Percentiles rank a stretch among this genome's conserved stretches.
Evolutionary conservation across 2,888 invertebrate genomes (phyloP).

Genomic region (Drosophila robusta): DNA sequence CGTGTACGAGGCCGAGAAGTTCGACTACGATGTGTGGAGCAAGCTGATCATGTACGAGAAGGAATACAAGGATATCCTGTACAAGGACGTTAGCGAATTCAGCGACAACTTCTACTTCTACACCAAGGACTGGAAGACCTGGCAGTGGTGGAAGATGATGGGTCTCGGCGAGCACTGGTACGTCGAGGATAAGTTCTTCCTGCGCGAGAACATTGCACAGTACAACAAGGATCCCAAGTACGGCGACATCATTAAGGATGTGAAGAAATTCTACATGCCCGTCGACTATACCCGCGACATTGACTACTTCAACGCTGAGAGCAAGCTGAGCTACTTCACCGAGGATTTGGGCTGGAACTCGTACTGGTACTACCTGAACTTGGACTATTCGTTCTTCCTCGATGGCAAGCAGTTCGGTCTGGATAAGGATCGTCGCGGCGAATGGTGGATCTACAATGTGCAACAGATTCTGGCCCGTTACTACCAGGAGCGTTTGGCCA

Average conservation of each 20-base stretch:
- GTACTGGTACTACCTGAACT: slow-evolving; percentile 89
- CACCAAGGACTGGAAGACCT: slow-evolving; percentile 80
- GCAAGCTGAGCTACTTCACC: slow-evolving; percentile 88
- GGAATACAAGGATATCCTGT: slow-evolving; percentile 84
- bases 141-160: slow-evolving; percentile 82
- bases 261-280: slow-evolving; percentile 84
- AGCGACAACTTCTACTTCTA: slow-evolving; percentile 68
- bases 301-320: slow-evolving; percentile 86
- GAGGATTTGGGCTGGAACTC: slow-evolving; percentile 90
- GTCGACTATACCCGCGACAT: slow-evolving; percentile 87
- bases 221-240: slow-evolving; percentile 73
- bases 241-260: slow-evolving; percentile 55
- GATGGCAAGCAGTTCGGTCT: slow-evolving; percentile 86
- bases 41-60: slow-evolving; percentile 81
- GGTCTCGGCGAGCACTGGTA: slow-evolving; percentile 76
- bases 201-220: slow-evolving; percentile 69
- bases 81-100: slow-evolving; percentile 69
- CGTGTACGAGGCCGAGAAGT: slow-evolving; percentile 88
- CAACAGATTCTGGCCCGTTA: slow-evolving; percentile 90
- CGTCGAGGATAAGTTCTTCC: slow-evolving; percentile 71
- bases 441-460: slow-evolving; percentile 88
- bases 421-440: slow-evolving; percentile 87
- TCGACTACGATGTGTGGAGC: slow-evolving; percentile 83
- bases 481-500: slow-evolving; percentile 89
- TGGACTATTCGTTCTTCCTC: slow-evolving; percentile 88